Evolutionary conservation across 1,140 invertebrate species (phyloP).

Genomic region (Polypedilum pembai): DNA sequence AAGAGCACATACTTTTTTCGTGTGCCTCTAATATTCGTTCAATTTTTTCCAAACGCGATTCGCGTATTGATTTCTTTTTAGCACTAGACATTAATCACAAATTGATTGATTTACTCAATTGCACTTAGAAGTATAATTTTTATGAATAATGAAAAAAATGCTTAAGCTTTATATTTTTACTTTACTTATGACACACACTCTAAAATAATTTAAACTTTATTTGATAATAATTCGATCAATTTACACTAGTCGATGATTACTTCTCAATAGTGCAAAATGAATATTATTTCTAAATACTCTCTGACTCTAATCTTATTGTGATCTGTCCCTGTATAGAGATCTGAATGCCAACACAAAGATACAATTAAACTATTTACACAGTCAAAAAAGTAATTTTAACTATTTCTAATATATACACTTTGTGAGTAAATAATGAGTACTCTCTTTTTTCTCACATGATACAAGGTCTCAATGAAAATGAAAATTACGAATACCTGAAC

Average conservation of each 20-base stretch:
- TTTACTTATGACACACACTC: not conserved
- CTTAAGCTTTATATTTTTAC: not conserved
- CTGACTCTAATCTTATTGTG: not conserved
- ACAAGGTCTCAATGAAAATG: too few species aligned
- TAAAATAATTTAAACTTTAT: too few species aligned
- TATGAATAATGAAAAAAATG: not conserved
- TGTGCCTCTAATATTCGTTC: not conserved
- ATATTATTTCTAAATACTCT: not conserved
- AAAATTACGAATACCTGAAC: too few species aligned
- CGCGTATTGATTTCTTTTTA: conserved; percentile 10
- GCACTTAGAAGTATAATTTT: conserved; percentile 1
- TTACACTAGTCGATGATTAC: not conserved
- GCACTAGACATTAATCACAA: conserved; percentile 24
- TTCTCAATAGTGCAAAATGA: not conserved
- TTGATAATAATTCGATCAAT: not conserved
- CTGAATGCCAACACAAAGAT: not conserved
- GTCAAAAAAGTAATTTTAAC: not conserved
- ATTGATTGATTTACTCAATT: not conserved
- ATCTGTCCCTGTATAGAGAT: not conserved
- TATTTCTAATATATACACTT: not conserved
- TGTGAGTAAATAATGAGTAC: not conserved
- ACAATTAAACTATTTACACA: not conserved
- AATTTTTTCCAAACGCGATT: conserved; percentile 17
- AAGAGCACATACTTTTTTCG: conserved; percentile 12
- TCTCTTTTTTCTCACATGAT: not conserved